phyloP scores from a whole-genome alignment of 2,797 vertebrate genomes.

The Lates japonicus region DNA sequence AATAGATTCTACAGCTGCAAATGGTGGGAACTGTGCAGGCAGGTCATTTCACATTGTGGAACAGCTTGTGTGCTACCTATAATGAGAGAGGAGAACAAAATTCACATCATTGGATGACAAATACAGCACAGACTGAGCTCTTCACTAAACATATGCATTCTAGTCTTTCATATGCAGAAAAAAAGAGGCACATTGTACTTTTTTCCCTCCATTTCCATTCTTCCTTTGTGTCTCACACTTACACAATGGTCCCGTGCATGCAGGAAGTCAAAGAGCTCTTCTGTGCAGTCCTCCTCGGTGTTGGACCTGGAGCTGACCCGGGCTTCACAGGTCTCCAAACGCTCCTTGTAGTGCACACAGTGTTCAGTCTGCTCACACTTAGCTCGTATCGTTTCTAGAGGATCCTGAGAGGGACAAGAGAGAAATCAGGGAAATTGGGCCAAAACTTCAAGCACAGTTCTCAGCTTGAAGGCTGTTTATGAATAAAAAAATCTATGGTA shows the following conservation, averaged over 20 bases:
- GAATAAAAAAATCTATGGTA: too few species aligned
- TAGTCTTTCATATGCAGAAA: not conserved
- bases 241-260: conserved; percentile 96
- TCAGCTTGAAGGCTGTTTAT: not conserved
- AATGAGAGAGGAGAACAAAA: conserved; percentile 35
- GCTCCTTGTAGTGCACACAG: conserved; percentile 88
- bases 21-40: conserved; percentile 5
- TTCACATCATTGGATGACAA: not conserved
- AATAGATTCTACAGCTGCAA: conserved; percentile 48
- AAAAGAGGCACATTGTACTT: fast-evolving
- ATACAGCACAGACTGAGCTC: fast-evolving
- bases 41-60: conserved; percentile 82
- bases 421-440: not conserved
- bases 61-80: conserved; percentile 83
- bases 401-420: conserved; percentile 85
- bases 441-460: not conserved
- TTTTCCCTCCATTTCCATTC: not conserved
- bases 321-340: conserved; percentile 87
- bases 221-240: conserved; percentile 69
- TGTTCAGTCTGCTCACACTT: conserved; percentile 90
- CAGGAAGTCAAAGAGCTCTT: conserved; percentile 95
- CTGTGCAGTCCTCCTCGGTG: conserved; percentile 91
- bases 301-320: conserved; percentile 87
- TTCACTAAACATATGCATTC: not conserved
- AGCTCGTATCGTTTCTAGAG: conserved; percentile 86